Conservation (phyloP, 2,888 invertebrate species). For the Entomobrya proxima region DNA sequence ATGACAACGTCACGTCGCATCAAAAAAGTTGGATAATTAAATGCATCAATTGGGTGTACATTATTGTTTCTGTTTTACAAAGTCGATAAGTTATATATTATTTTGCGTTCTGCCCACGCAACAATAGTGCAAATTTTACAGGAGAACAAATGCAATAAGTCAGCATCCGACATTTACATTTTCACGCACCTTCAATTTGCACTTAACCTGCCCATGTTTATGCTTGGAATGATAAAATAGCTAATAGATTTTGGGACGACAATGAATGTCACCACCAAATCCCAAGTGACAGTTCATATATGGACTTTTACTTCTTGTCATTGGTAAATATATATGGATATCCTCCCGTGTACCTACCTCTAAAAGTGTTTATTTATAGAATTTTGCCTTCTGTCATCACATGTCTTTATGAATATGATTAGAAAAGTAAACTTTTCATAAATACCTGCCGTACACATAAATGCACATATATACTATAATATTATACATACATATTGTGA, state of each 20-base stretch:
- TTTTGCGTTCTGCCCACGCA: conserved; percentile 53
- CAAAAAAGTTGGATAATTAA: conserved; percentile 28
- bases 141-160: background rate
- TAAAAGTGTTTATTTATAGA: background rate
- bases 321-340: background rate
- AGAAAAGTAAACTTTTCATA: too few species aligned
- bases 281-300: conserved; percentile 4
- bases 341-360: background rate
- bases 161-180: background rate
- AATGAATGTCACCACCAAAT: conserved; percentile 31
- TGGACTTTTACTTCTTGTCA: conserved; percentile 2
- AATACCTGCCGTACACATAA: too few species aligned
- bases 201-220: background rate
- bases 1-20: conserved; percentile 2
- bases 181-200: background rate
- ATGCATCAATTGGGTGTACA: conserved; percentile 15
- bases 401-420: background rate
- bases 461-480: too few species aligned
- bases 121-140: background rate
- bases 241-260: conserved; percentile 10
- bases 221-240: conserved; percentile 17
- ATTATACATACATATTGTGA: too few species aligned
- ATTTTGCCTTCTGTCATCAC: background rate
- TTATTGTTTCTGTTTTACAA: conserved; percentile 7
- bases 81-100: conserved; percentile 38